Conservation (phyloP, 2,113 vertebrate genomes). For the Rhegmatorhina hoffmannsi region DNA sequence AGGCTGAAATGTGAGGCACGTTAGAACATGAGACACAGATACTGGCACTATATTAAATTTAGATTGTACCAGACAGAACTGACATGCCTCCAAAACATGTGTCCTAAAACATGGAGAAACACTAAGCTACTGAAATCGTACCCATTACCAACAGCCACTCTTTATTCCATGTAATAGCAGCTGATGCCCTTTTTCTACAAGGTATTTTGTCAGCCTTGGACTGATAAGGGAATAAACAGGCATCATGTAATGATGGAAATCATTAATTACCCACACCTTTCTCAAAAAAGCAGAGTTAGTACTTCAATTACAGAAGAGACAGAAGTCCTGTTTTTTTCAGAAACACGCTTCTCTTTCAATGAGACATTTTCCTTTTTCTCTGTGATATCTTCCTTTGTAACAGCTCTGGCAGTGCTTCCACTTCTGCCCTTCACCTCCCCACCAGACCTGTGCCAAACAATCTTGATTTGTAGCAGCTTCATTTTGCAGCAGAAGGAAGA, state of each 20-base stretch:
- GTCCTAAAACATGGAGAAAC: not conserved
- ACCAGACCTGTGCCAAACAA: not conserved
- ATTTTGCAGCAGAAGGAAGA: not conserved
- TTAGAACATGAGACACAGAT: not conserved
- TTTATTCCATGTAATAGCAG: not conserved
- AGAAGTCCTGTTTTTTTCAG: not conserved
- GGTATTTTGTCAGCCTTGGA: not conserved
- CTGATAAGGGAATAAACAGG: not conserved
- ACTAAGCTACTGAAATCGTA: not conserved
- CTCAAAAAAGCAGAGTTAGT: not conserved
- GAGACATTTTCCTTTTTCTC: not conserved
- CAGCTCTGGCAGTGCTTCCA: not conserved
- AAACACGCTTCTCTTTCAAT: not conserved
- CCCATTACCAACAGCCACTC: not conserved
- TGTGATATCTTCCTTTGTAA: not conserved
- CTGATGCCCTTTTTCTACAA: not conserved
- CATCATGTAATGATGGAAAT: not conserved
- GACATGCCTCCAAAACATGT: not conserved
- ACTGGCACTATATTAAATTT: not conserved
- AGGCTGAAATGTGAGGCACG: not conserved
- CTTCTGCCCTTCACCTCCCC: not conserved
- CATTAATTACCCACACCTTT: not conserved
- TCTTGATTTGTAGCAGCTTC: not conserved
- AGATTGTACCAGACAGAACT: not conserved
- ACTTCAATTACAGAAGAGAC: not conserved